These are phyloP conservation scores for Dendroctonus ponderosae DNA, from an alignment of 1,140 invertebrate genomes.

Conservation along the genomic window DNA sequence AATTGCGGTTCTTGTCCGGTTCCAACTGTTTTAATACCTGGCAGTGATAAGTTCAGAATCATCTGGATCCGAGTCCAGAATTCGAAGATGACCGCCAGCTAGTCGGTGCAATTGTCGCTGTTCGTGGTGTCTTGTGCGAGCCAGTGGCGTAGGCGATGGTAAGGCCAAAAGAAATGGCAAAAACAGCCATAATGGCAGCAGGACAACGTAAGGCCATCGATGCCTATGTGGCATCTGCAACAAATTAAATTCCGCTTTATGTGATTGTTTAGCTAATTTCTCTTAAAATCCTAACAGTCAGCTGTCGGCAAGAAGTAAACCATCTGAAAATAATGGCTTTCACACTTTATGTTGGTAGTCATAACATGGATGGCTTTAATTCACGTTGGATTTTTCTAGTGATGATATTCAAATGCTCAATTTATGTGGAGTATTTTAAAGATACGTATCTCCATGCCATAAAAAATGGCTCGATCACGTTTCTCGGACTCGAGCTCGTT, in stretches of 20 bases:
- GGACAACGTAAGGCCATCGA: conserved; percentile 28
- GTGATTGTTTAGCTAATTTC: no score
- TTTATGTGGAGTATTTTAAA: not conserved
- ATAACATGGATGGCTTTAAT: no score
- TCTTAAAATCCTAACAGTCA: no score
- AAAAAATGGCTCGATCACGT: conserved; percentile 15
- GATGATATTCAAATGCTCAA: no score
- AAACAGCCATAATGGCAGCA: conserved; percentile 10
- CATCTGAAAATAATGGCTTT: no score
- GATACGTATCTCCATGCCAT: conserved; percentile 1
- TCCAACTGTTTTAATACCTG: conserved; percentile 9
- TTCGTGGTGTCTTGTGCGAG: conserved; percentile 9
- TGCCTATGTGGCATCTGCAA: conserved; percentile 29
- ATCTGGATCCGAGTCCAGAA: conserved; percentile 41
- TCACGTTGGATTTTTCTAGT: no score
- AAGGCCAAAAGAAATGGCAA: conserved; percentile 2
- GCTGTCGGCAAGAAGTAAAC: no score
- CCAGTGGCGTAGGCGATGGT: conserved; percentile 4
- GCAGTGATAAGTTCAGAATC: conserved; percentile 48
- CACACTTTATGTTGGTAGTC: no score
- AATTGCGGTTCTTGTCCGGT: no score
- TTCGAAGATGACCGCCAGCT: conserved; percentile 61
- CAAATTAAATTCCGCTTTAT: not conserved
- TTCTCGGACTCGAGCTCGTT: conserved; percentile 6
- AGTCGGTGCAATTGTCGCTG: conserved; percentile 47